These are phyloP conservation scores for Babylonia areolata DNA, from an alignment of 1,140 invertebrate genomes.

Conservation along the genomic window DNA sequence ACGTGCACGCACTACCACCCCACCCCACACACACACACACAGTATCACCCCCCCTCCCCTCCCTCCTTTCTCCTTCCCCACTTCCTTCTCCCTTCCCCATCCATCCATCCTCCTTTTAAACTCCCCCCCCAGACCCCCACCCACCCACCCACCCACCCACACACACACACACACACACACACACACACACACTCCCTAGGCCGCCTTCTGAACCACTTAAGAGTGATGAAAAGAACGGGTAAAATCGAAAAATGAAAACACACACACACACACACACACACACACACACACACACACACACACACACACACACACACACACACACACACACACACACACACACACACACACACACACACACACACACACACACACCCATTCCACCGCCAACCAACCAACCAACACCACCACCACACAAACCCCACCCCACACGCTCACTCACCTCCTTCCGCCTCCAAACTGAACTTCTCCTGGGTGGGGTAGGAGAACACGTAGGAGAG, in stretches of 20 bases:
- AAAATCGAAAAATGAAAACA: too few relatives aligned
- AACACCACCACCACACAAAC: not conserved
- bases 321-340: not conserved
- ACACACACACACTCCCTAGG: not conserved
- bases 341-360: not conserved
- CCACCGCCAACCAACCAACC: not conserved
- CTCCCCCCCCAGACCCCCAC: not conserved
- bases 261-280: not conserved
- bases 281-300: not conserved
- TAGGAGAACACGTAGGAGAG: constrained; percentile 46
- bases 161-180: not conserved
- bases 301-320: not conserved
- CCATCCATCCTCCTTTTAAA: too few relatives aligned
- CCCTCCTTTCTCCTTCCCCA: too few relatives aligned
- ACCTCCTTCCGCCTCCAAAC: constrained; percentile 11
- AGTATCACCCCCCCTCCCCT: not conserved
- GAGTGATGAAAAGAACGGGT: too few relatives aligned
- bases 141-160: not conserved
- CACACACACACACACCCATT: not conserved
- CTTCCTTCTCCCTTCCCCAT: too few relatives aligned
- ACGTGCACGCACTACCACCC: too few relatives aligned
- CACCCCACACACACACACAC: too few relatives aligned
- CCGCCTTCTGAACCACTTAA: too few relatives aligned
- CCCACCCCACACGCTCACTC: not conserved
- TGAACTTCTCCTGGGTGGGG: constrained; percentile 44